Evolutionary conservation across 1,140 invertebrate genomes (phyloP).

Genomic region (Drosophila elegans): DNA sequence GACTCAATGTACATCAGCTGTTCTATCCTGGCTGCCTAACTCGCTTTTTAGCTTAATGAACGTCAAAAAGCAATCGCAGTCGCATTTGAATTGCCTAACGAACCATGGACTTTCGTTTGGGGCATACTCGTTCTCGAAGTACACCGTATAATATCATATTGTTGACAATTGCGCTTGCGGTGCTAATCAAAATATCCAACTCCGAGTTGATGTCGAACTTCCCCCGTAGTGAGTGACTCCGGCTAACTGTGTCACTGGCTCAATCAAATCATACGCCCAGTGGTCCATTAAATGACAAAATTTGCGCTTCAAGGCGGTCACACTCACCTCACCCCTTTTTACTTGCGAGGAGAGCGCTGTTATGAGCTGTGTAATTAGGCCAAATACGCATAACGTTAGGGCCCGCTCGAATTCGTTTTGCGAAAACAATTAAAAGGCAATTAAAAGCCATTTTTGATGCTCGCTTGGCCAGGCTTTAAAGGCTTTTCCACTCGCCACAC

Average conservation of each 20-base stretch:
- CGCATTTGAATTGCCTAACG: slow-evolving; percentile 74
- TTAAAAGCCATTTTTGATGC: slow-evolving; percentile 68
- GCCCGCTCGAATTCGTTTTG: slow-evolving; percentile 55
- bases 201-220: slow-evolving; percentile 27
- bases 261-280: slow-evolving; percentile 82
- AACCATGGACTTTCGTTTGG: slow-evolving; percentile 57
- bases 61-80: slow-evolving; percentile 63
- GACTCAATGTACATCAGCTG: background rate
- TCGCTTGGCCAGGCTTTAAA: slow-evolving; percentile 62
- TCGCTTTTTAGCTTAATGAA: background rate
- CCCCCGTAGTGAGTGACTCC: slow-evolving; percentile 8
- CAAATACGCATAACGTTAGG: slow-evolving; percentile 57
- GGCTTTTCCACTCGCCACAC: slow-evolving; percentile 30
- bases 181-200: slow-evolving; percentile 82
- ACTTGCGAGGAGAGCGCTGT: slow-evolving; percentile 5
- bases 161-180: slow-evolving; percentile 61
- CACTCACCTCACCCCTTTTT: slow-evolving; percentile 6
- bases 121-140: slow-evolving; percentile 2
- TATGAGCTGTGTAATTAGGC: slow-evolving; percentile 67
- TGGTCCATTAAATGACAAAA: slow-evolving; percentile 83
- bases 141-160: slow-evolving; percentile 52
- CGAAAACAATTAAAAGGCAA: slow-evolving; percentile 83
- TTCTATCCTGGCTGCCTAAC: background rate
- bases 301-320: slow-evolving; percentile 32
- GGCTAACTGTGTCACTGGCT: slow-evolving; percentile 72